Percentiles rank a stretch among this genome's conserved stretches.
Conservation (phyloP, 2,888 invertebrate genomes). For the Drosophila trichaetosa region DNA sequence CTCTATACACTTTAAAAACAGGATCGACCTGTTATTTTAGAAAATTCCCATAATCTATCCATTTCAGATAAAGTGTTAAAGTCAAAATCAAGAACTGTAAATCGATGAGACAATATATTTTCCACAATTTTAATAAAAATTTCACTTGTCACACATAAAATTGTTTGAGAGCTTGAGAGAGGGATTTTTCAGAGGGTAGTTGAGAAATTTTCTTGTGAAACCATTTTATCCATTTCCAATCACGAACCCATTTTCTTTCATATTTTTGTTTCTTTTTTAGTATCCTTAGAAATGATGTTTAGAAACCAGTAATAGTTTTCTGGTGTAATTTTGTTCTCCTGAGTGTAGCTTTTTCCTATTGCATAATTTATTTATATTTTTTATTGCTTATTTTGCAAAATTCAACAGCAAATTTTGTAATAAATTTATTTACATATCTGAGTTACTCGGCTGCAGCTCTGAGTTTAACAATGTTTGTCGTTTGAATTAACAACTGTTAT, state of each 20-base stretch:
- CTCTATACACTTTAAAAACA: not conserved
- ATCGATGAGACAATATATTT: not conserved
- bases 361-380: not conserved
- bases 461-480: conserved; percentile 31
- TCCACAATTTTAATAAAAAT: not conserved
- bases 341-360: not conserved
- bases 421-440: not conserved
- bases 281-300: not conserved
- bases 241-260: not conserved
- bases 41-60: not conserved
- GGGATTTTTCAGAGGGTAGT: not conserved
- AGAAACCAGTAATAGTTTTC: not conserved
- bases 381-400: conserved; percentile 30
- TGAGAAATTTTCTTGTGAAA: not conserved
- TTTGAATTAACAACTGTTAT: conserved; percentile 51
- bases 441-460: not conserved
- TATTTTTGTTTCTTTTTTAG: not conserved
- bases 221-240: not conserved
- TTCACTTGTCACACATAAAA: not conserved
- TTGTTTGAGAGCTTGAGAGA: not conserved
- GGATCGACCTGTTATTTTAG: not conserved
- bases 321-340: not conserved
- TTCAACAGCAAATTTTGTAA: conserved; percentile 11
- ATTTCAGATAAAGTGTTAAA: not conserved
- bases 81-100: not conserved